Conservation (phyloP, 1,140 invertebrate species). For the Macrotrachela quadricornifera region DNA sequence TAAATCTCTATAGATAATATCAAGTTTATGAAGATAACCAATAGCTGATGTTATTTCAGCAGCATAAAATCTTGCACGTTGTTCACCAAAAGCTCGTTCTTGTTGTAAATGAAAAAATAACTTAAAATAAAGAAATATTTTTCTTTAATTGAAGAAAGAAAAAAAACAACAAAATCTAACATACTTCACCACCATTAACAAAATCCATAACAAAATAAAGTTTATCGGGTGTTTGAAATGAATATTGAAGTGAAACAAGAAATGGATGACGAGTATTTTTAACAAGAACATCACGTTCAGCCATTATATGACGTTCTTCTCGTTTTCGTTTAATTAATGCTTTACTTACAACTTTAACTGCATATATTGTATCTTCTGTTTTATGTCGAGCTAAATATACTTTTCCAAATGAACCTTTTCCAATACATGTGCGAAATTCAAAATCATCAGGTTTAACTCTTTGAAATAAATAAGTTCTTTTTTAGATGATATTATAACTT, state of each 20-base stretch:
- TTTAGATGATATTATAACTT: too few relatives aligned
- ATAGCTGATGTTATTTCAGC: conserved; percentile 96
- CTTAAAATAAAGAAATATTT: too few relatives aligned
- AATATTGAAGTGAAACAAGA: conserved; percentile 43
- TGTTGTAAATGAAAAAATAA: too few relatives aligned
- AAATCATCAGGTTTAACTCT: conserved; percentile 41
- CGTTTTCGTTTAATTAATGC: conserved; percentile 39
- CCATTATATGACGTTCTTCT: conserved; percentile 46
- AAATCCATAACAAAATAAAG: conserved; percentile 49
- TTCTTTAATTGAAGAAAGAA: too few relatives aligned
- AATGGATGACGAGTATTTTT: conserved; percentile 47
- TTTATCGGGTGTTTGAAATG: conserved; percentile 45
- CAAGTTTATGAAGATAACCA: conserved; percentile 72
- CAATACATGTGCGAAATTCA: conserved; percentile 44
- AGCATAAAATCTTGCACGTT: conserved; percentile 85
- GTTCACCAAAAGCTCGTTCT: conserved; percentile 61
- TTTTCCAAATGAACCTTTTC: conserved; percentile 47
- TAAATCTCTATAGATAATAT: conserved; percentile 59
- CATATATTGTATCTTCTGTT: conserved; percentile 37
- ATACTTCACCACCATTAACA: conserved; percentile 47
- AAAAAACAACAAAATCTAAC: conserved; percentile 50
- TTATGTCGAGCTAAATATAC: conserved; percentile 40
- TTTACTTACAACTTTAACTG: conserved; percentile 43
- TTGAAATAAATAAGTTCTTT: conserved; percentile 18
- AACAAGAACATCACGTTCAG: conserved; percentile 43